These are phyloP conservation scores for Craseonycteris thonglongyai DNA, from an alignment of 2,113 vertebrate species.

Conservation along the genomic window DNA sequence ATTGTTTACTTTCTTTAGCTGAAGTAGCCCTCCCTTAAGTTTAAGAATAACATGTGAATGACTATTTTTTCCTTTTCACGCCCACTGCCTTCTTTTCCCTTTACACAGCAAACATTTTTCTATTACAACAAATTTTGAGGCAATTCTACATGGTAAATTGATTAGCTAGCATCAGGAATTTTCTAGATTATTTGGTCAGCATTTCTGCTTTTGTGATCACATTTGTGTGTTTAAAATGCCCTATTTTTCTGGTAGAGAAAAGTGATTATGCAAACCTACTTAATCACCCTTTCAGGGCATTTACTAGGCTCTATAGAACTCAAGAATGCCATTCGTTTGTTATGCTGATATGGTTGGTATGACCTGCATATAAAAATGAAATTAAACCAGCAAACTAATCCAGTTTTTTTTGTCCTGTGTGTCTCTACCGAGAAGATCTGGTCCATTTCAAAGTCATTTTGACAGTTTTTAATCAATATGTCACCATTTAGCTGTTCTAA, in stretches of 20 bases:
- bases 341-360: not conserved
- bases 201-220: slow-evolving; percentile 23
- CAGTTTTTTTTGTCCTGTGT: not conserved
- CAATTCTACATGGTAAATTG: slow-evolving; percentile 33
- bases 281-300: not conserved
- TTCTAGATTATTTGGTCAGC: slow-evolving; percentile 44
- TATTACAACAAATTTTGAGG: not conserved
- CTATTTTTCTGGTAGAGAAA: slow-evolving; percentile 37
- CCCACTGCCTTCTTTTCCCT: not conserved
- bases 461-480: not conserved
- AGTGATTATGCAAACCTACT: slow-evolving; percentile 12
- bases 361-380: slow-evolving; percentile 38
- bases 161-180: slow-evolving; percentile 15
- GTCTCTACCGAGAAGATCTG: not conserved
- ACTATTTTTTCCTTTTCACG: not conserved
- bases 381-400: slow-evolving; percentile 10
- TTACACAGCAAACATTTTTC: not conserved
- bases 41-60: not conserved
- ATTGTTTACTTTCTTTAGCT: not conserved
- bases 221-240: slow-evolving; percentile 33
- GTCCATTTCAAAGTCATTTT: slow-evolving; percentile 29
- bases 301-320: not conserved
- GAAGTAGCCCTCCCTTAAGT: not conserved
- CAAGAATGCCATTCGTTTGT: not conserved
- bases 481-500: not conserved